Conservation (phyloP, 2,888 invertebrate species). For the Xanthorhoe spadicearia region DNA sequence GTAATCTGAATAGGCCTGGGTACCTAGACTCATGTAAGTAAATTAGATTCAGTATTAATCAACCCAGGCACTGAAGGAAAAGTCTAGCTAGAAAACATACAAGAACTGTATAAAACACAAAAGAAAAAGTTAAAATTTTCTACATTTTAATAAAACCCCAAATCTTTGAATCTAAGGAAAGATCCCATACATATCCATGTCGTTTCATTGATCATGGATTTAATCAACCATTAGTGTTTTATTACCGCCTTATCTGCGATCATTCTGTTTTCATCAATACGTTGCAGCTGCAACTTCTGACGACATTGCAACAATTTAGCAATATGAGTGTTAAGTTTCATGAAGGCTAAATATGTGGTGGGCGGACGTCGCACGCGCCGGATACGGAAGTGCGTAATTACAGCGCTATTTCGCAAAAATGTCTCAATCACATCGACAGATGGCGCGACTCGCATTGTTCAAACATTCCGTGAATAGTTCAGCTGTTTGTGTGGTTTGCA, state of each 20-base stretch:
- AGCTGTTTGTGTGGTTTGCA: conserved; percentile 66
- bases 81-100: too few species aligned
- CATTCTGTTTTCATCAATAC: neutral
- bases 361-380: conserved; percentile 81
- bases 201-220: neutral
- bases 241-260: neutral
- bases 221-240: neutral
- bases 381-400: conserved; percentile 82
- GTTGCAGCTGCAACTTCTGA: conserved; percentile 40
- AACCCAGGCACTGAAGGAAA: too few species aligned
- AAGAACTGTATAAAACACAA: too few species aligned
- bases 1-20: too few species aligned
- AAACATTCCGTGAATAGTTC: conserved; percentile 73
- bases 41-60: too few species aligned
- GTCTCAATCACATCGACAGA: conserved; percentile 79
- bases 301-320: conserved; percentile 45
- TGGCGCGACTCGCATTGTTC: conserved; percentile 73
- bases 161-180: too few species aligned
- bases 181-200: too few species aligned
- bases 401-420: conserved; percentile 79
- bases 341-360: conserved; percentile 60
- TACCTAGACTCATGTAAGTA: too few species aligned
- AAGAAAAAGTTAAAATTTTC: too few species aligned
- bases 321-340: conserved; percentile 67
- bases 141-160: too few species aligned